Evolutionary conservation across 1,140 invertebrate genomes (phyloP).

Genomic region (Spodoptera frugiperda): DNA sequence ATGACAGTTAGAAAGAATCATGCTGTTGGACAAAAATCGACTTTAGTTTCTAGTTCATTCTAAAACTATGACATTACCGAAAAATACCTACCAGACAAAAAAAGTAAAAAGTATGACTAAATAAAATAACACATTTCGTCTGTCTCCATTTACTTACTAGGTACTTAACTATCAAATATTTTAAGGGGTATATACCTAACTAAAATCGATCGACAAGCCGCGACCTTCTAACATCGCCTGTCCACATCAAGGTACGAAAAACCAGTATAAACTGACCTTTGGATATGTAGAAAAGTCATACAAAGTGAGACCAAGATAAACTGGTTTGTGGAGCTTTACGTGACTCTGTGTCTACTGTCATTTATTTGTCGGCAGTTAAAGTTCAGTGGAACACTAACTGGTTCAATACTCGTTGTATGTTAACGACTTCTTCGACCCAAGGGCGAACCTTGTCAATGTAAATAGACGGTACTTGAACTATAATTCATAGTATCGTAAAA

Average conservation of each 20-base stretch:
- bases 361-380: conserved; percentile 15
- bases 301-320: too few species aligned
- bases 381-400: conserved; percentile 14
- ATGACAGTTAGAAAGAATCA: too few species aligned
- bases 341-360: conserved; percentile 7
- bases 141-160: neutral
- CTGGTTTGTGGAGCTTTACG: too few species aligned
- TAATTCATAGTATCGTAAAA: conserved; percentile 8
- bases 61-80: too few species aligned
- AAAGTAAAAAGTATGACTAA: neutral
- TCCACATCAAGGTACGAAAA: neutral
- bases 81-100: too few species aligned
- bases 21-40: too few species aligned
- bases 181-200: conserved; percentile 20
- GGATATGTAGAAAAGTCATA: too few species aligned
- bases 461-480: conserved; percentile 27
- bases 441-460: conserved; percentile 7
- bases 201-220: conserved; percentile 8
- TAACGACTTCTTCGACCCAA: conserved; percentile 37
- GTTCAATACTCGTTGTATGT: conserved; percentile 33
- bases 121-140: neutral
- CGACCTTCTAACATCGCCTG: conserved; percentile 21
- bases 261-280: too few species aligned
- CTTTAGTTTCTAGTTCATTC: too few species aligned
- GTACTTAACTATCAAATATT: conserved; percentile 6